A percentile compares a stretch with the other conserved stretches of the same genome.
These are phyloP conservation scores for Euschistus heros DNA, from an alignment of 1,140 invertebrate genomes.

Conservation along the genomic window DNA sequence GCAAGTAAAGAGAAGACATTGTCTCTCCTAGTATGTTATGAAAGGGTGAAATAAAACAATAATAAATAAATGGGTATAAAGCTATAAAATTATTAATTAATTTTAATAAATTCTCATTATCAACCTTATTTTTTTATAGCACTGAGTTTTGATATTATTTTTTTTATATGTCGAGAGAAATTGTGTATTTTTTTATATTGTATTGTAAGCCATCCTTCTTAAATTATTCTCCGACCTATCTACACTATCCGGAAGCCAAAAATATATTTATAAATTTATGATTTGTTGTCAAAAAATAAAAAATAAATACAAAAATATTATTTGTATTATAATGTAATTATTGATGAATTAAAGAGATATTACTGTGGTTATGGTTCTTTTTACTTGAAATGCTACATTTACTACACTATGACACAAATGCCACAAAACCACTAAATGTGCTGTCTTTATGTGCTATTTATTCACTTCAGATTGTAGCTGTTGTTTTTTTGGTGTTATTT, in stretches of 20 bases:
- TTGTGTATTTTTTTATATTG: too few species aligned
- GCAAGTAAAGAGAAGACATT: too few species aligned
- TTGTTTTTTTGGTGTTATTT: neutral
- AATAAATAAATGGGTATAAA: too few species aligned
- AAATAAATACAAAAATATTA: neutral
- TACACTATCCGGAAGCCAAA: conserved; percentile 19
- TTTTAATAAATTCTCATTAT: too few species aligned
- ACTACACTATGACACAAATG: conserved; percentile 13
- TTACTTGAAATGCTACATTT: conserved; percentile 15
- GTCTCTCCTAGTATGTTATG: too few species aligned
- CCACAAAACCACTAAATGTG: conserved; percentile 13
- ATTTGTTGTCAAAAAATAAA: conserved; percentile 14
- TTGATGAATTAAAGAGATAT: conserved; percentile 24
- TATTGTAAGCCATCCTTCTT: too few species aligned
- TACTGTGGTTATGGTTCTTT: conserved; percentile 17
- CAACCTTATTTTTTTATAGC: too few species aligned
- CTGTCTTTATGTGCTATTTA: conserved; percentile 17
- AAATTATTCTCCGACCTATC: conserved; percentile 23
- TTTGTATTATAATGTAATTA: conserved; percentile 26
- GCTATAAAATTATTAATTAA: too few species aligned
- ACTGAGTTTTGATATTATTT: too few species aligned
- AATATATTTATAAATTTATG: conserved; percentile 20
- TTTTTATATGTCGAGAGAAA: too few species aligned
- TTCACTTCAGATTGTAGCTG: neutral
- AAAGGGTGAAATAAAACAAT: too few species aligned